phyloP scores from a whole-genome alignment of 2,113 vertebrate genomes.

The Phoenicopterus ruber region DNA sequence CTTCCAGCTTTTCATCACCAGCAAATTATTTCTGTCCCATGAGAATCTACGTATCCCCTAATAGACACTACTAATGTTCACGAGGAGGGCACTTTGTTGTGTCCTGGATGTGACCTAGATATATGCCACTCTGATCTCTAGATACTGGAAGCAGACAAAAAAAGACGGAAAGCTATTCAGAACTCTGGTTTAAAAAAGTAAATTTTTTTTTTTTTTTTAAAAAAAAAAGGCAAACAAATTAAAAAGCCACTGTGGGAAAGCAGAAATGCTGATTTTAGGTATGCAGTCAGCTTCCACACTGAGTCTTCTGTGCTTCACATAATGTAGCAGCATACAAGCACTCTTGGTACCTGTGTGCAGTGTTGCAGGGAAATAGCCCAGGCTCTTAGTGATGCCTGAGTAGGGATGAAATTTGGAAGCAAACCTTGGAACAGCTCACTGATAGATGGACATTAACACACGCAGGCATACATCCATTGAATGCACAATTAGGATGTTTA shows the following conservation, averaged over 20 bases:
- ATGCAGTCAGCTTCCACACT: accelerated
- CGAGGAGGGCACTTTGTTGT: not conserved
- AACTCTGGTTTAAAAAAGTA: not conserved
- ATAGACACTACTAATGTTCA: not conserved
- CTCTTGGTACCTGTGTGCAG: not conserved
- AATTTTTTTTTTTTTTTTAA: too few species aligned
- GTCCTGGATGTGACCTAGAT: not conserved
- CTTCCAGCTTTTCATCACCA: not conserved
- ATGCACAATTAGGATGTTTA: not conserved
- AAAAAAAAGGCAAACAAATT: not conserved
- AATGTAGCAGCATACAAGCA: accelerated
- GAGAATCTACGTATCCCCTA: not conserved
- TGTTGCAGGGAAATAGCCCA: not conserved
- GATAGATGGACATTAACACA: not conserved
- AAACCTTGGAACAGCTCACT: not conserved
- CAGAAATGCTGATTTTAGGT: not conserved
- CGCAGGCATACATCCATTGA: not conserved
- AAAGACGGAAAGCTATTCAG: not conserved
- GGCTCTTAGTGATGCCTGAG: not conserved
- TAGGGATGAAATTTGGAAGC: not conserved
- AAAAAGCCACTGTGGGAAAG: not conserved
- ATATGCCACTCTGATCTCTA: not conserved
- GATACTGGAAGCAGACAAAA: not conserved
- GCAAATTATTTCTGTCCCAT: not conserved
- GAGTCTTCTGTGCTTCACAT: not conserved